Percentiles rank a stretch among this genome's conserved stretches.
Evolutionary conservation across 2,888 invertebrate genomes (phyloP).

Genomic region (Brachycybe producta): DNA sequence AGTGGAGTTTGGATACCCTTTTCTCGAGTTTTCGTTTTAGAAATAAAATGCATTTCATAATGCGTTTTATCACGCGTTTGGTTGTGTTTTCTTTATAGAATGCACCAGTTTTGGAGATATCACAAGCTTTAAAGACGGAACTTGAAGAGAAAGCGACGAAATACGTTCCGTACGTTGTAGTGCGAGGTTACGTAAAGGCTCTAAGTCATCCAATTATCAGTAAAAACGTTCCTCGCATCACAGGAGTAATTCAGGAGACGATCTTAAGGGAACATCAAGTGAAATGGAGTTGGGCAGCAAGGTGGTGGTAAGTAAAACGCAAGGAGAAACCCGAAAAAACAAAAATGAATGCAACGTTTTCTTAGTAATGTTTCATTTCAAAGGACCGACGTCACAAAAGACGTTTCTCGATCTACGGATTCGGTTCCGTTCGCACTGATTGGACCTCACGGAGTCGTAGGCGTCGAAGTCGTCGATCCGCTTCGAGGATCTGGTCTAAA

Average conservation of each 20-base stretch:
- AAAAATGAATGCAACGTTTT: not conserved
- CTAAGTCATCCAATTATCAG: conserved; percentile 61
- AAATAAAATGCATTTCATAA: not conserved
- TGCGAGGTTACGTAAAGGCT: conserved; percentile 60
- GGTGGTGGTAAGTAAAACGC: conserved; percentile 14
- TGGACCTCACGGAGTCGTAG: conserved; percentile 39
- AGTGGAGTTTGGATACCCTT: too few species aligned
- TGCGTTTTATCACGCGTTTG: not conserved
- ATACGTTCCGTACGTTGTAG: conserved; percentile 57
- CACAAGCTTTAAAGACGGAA: conserved; percentile 44
- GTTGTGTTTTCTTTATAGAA: conserved; percentile 37
- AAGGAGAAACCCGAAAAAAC: not conserved
- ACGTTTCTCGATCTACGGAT: conserved; percentile 36
- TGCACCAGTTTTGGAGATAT: conserved; percentile 55
- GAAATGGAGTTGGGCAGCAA: conserved; percentile 17
- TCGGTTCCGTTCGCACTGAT: conserved; percentile 64
- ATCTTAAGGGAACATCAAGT: conserved; percentile 27
- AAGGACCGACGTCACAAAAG: conserved; percentile 16
- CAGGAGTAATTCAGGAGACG: conserved; percentile 65
- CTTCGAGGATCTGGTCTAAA: conserved; percentile 52
- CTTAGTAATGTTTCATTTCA: not conserved
- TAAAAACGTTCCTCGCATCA: conserved; percentile 54
- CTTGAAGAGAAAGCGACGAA: conserved; percentile 49
- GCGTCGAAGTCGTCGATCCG: conserved; percentile 62
- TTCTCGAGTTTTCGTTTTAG: too few species aligned